Evolutionary conservation across 1,140 invertebrate species (phyloP), one percentile per base, ranked within the genome.

Genomic region (Rhagoletis pomonella): DNA sequence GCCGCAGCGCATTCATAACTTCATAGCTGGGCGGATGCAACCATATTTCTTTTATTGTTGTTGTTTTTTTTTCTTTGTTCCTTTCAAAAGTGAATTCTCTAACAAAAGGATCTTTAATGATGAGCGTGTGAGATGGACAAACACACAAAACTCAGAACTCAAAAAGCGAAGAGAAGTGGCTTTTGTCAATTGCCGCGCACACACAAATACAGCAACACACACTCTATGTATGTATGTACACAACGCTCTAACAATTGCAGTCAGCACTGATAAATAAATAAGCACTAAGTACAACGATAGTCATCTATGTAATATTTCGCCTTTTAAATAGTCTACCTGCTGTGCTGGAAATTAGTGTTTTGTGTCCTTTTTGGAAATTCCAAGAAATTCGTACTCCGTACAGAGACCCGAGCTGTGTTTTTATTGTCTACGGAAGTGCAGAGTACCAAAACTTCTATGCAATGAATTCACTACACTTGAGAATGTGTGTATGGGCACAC

Each of bases 61-160:
- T 29, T 29, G 29, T 29, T 29, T 29, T 29, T 29, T 29, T 29
- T 29, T 29, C 42, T 81, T 55, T 77, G 47, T n/a, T 29, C 29
- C 1, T 47, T 81, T 55, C 73, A 19, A 81, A 81, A 55, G 29
- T 81, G 73, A 81, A 81, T 55, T 81, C 14, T n/a, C 10, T 50
- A 55, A 81, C 73, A 81, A 81, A 81, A 81, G 47, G 73, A 81
- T 81, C 17, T 58, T 81, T 55, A 55, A 81, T 55, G 73, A 81
- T 81, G 73, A 81, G 47, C 73, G 73, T 81, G 73, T 81, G 73
- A 81, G 73, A 55, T 81, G 73, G 44, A 19, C 47, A 81, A 81
- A 29, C 29, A 29, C 29, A 44, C 7, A 69, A 69, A 4, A 55
- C n/a, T 3, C 47, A 81, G 14, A 50, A 29, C 29, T 29, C 29